phyloP scores from a whole-genome alignment of 2,888 invertebrate genomes.

The Nomada hirtipes region DNA sequence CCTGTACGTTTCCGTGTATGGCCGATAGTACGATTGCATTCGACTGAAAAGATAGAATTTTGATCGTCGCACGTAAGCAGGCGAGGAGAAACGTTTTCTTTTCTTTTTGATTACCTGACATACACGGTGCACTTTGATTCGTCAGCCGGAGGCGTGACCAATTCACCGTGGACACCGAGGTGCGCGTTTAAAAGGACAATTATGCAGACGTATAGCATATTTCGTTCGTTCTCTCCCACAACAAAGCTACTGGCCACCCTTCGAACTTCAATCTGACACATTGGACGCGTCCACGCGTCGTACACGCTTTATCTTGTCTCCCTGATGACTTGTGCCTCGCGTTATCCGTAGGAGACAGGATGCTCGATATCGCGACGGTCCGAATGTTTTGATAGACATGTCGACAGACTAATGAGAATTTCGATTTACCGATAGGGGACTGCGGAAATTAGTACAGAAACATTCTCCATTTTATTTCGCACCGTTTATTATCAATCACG shows the following conservation, averaged over 20 bases:
- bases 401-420: background rate
- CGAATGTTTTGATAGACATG: background rate
- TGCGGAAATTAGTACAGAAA: too few species aligned
- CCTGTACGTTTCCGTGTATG: slow-evolving; percentile 68
- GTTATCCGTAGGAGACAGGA: slow-evolving; percentile 41
- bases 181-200: slow-evolving; percentile 1
- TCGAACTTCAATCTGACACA: background rate
- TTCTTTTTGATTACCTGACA: slow-evolving; percentile 1
- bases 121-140: background rate
- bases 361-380: slow-evolving; percentile 27
- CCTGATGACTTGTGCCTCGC: background rate
- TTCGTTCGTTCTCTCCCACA: background rate
- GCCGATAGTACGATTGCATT: slow-evolving; percentile 41
- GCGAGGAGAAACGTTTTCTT: background rate
- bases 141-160: background rate
- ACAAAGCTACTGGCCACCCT: background rate
- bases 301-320: slow-evolving; percentile 38
- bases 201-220: slow-evolving; percentile 8
- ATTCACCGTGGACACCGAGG: background rate
- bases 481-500: too few species aligned
- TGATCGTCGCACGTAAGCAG: too few species aligned
- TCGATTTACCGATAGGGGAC: background rate
- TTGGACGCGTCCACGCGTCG: background rate
- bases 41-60: slow-evolving; percentile 26
- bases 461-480: too few species aligned